Evolutionary conservation across 2,797 vertebrate species (phyloP).

Genomic region (Myoxocephalus aenaeus): DNA sequence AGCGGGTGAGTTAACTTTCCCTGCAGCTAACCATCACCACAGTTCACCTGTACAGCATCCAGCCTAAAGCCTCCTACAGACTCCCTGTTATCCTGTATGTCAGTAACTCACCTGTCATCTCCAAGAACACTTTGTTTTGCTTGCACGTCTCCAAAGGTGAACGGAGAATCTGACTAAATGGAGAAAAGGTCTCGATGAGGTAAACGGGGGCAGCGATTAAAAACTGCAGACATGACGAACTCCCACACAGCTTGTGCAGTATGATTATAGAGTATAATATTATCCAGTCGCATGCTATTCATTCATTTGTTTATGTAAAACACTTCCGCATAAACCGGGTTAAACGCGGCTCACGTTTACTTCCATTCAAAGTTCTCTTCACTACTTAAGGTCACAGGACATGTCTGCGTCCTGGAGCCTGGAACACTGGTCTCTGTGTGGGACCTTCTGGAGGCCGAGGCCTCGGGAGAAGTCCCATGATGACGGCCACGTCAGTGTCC

Average conservation of each 20-base stretch:
- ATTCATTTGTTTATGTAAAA: background rate
- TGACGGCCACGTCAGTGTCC: background rate
- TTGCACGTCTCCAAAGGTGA: background rate
- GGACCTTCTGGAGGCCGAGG: no score
- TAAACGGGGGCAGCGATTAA: fast-evolving
- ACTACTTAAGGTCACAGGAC: no score
- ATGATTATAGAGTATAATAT: no score
- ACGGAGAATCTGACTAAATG: background rate
- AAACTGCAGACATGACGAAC: background rate
- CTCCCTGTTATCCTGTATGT: background rate
- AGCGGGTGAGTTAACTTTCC: background rate
- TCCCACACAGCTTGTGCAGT: no score
- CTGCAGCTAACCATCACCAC: background rate
- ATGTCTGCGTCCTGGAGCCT: no score
- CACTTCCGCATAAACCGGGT: no score
- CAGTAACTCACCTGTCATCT: fast-evolving
- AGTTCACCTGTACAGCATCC: background rate
- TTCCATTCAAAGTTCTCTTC: no score
- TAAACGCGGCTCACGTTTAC: no score
- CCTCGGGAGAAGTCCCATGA: background rate
- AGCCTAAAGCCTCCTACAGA: background rate
- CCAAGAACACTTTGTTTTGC: background rate
- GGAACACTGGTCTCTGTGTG: no score
- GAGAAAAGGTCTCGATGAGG: background rate
- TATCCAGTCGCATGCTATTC: no score